Conservation (phyloP, 2,888 invertebrate genomes). For the Trissolcus brochymenae region DNA sequence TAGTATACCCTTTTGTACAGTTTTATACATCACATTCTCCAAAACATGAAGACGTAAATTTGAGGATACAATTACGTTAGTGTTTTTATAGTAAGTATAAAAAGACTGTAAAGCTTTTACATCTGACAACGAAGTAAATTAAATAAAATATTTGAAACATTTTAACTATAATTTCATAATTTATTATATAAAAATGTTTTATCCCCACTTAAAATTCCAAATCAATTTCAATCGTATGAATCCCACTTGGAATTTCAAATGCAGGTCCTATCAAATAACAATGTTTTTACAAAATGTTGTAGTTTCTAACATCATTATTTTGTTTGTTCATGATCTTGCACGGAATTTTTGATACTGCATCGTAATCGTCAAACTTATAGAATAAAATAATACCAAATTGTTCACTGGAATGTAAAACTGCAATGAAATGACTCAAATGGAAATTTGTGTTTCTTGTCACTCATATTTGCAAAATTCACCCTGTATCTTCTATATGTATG, state of each 20-base stretch:
- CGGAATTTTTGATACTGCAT: too few relatives aligned
- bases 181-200: constrained; percentile 11
- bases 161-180: constrained; percentile 14
- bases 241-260: too few relatives aligned
- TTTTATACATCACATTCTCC: constrained; percentile 15
- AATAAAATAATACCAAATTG: constrained; percentile 23
- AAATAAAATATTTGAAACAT: constrained; percentile 16
- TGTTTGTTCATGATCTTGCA: too few relatives aligned
- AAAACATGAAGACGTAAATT: too few relatives aligned
- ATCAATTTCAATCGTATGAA: neutral
- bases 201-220: neutral
- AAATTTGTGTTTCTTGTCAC: constrained; percentile 9
- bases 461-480: constrained; percentile 57
- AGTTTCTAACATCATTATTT: too few relatives aligned
- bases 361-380: neutral
- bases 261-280: too few relatives aligned
- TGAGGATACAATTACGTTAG: constrained; percentile 6
- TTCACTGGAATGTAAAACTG: constrained; percentile 27
- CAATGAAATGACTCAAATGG: constrained; percentile 20
- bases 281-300: too few relatives aligned
- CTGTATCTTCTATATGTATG: constrained; percentile 54
- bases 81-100: constrained; percentile 18
- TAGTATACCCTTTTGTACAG: constrained; percentile 16
- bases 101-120: constrained; percentile 25
- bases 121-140: constrained; percentile 18